Evolutionary conservation across 2,113 vertebrate species (phyloP).

Genomic region (Mixornis gularis): DNA sequence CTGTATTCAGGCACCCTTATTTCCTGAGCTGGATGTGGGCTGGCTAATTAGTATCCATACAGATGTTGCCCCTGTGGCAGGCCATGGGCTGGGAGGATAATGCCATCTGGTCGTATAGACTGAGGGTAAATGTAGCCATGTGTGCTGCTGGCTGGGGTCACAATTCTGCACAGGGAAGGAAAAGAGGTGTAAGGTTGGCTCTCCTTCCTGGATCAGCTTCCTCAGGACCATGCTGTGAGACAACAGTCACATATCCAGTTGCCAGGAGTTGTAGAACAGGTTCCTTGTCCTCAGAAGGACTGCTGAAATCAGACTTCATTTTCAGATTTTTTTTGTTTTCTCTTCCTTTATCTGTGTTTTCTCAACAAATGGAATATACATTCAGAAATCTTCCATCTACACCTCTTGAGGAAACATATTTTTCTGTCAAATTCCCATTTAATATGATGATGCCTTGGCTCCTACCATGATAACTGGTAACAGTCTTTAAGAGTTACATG

Average conservation of each 20-base stretch:
- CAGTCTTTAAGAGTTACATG: neutral
- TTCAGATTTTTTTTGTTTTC: neutral
- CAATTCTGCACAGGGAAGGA: neutral
- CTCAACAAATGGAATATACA: neutral
- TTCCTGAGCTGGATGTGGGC: neutral
- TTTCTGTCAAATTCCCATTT: neutral
- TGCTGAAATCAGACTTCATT: neutral
- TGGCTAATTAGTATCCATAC: neutral
- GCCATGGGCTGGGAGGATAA: neutral
- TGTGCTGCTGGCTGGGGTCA: neutral
- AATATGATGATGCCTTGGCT: neutral
- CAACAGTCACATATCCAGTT: rapidly evolving
- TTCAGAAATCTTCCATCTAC: neutral
- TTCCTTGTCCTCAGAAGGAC: neutral
- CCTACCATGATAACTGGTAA: neutral
- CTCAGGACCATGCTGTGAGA: neutral
- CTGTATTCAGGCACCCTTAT: neutral
- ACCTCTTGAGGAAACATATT: neutral
- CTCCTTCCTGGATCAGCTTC: neutral
- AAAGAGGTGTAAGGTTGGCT: neutral
- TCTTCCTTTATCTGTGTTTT: neutral
- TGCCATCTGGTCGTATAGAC: neutral
- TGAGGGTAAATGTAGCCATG: neutral
- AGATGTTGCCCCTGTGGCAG: neutral
- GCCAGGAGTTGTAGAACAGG: neutral